These are phyloP conservation scores for Uria aalge DNA, from an alignment of 2,113 vertebrate genomes.

Conservation along the genomic window DNA sequence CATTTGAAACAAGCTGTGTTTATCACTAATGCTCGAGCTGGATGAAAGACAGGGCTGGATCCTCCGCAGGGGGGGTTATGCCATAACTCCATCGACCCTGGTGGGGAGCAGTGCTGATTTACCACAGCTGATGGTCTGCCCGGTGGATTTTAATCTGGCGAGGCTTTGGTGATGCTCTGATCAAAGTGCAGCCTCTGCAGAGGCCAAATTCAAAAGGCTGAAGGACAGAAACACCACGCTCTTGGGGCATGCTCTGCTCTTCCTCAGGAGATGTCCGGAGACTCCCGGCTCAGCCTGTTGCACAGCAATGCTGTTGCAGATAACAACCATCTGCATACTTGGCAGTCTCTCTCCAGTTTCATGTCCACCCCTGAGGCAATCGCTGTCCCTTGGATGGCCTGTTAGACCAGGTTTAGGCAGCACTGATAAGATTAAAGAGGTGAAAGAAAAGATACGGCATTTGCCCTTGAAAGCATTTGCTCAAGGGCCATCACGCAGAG, in stretches of 20 bases:
- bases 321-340: slow-evolving; percentile 59
- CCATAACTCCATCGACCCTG: neutral
- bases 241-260: neutral
- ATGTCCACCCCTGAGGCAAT: slow-evolving; percentile 38
- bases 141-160: neutral
- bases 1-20: neutral
- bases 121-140: neutral
- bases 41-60: slow-evolving; percentile 10
- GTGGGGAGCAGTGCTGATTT: neutral
- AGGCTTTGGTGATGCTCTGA: neutral
- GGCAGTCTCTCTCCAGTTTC: slow-evolving; percentile 25
- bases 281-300: neutral
- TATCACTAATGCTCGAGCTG: neutral
- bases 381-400: slow-evolving; percentile 39
- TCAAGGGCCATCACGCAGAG: neutral
- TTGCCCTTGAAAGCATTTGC: neutral
- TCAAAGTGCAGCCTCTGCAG: slow-evolving; percentile 1
- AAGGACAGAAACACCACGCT: neutral
- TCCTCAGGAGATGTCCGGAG: neutral
- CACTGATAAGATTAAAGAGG: slow-evolving; percentile 56
- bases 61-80: neutral
- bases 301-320: slow-evolving; percentile 36
- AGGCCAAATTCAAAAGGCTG: neutral
- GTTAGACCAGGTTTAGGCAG: slow-evolving; percentile 42
- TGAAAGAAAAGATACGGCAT: slow-evolving; percentile 25